Conservation (phyloP, 2,888 invertebrate genomes). For the Sipha maydis region DNA sequence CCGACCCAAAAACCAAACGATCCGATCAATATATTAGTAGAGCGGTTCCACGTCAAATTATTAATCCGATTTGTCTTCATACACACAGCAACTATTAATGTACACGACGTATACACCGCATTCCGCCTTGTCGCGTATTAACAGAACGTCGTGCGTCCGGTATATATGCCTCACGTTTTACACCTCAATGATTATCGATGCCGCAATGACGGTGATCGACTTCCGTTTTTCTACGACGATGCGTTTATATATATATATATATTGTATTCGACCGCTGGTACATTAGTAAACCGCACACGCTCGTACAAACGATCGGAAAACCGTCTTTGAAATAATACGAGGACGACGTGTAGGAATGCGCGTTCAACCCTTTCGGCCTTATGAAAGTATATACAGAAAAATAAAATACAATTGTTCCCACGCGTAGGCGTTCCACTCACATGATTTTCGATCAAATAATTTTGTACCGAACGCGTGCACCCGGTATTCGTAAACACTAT, state of each 20-base stretch:
- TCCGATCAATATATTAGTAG: too few species aligned
- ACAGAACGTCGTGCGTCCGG: constrained; percentile 15
- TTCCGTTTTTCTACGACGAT: constrained; percentile 23
- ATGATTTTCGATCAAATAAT: background rate
- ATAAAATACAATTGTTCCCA: constrained; percentile 28
- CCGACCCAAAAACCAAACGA: too few species aligned
- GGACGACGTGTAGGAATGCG: constrained; percentile 36
- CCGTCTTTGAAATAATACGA: background rate
- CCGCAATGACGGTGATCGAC: background rate
- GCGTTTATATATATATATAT: background rate
- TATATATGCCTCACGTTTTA: background rate
- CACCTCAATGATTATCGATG: constrained; percentile 11
- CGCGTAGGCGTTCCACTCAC: constrained; percentile 36
- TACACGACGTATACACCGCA: background rate
- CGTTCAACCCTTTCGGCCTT: constrained; percentile 14
- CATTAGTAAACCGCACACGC: background rate
- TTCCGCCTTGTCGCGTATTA: constrained; percentile 12
- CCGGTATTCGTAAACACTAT: background rate
- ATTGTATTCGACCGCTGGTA: background rate
- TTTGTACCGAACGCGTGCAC: background rate
- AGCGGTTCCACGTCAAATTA: background rate
- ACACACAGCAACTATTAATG: background rate
- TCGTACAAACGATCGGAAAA: constrained; percentile 18
- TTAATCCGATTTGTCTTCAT: constrained; percentile 4
- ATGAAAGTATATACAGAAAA: background rate